Evolutionary conservation across 2,888 invertebrate genomes (phyloP), one percentile per base, ranked within the genome.

Genomic region (Caenorhabditis wallacei): DNA sequence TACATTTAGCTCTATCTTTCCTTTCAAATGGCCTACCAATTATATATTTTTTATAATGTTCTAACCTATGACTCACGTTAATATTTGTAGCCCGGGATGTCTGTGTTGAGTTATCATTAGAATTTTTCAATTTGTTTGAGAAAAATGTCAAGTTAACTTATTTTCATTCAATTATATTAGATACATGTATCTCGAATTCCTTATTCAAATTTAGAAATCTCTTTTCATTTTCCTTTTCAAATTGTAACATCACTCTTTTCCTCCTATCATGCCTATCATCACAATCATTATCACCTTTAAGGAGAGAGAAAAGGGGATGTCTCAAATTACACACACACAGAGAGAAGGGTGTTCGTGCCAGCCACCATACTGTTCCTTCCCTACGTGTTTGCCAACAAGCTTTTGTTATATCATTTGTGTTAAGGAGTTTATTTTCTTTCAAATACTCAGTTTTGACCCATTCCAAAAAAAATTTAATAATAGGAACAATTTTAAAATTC

Each of bases 361-460:
- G 76, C 66, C 76, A 76, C 59, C 64, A 68, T 18, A 48, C n/a
- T 13, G 46, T 48, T 48, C 46, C 30, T 30, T 48, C 46, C 30
- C 8, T 30, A 30, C 30, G 30, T 76, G 59, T 76, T 76, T 76
- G 76, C 76, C 35, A 35, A 76, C 68, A 48, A 69, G 76, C 76
- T 76, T 75, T 74, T 74, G 66, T 74, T 35, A 26, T 59, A 66
- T 54, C 63, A 51, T 24, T 70, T 48, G 24, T 48, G 46, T 48
- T 48, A 18, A 48, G 3, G n/a, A n/a, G 46, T n/a, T 18, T 40
- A 40, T 4, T 4, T 16, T 40, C 40, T 40, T 40, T 30, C 30
- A 30, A 3, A 30, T 8, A 10, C 13, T 40, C 16, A 13, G 40
- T 40, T 40, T 8, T 5, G 30, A 3, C 8, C 30, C 30, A 3